Evolutionary conservation across 2,113 vertebrate species (phyloP), one percentile per base, ranked within the genome.

Genomic region (human): DNA sequence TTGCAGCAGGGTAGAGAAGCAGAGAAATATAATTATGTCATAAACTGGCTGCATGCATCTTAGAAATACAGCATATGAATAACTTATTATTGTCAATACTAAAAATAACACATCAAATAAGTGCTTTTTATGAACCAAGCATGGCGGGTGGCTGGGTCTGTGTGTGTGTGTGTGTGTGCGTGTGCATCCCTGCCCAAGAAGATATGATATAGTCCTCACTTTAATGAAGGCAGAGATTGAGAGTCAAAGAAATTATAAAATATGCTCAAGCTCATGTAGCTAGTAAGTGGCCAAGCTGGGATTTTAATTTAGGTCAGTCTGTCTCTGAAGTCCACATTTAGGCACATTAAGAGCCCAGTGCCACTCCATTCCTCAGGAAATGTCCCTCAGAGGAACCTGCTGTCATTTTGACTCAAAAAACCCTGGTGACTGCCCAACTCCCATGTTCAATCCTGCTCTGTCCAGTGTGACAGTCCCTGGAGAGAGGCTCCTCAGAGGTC

Each of bases 301-400:
- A 89, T 91, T 93, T 85, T 87, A 93, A 95, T 96, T 72, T 89
- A 84, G 95, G 92, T 75, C 94, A 81, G 13, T 75, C 72, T 82
- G 35, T 50, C 82, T 91, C 91, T 89, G 12, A 90, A 81, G 48
- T 80, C 75, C 80, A 70, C 57, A 45, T 2, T 30, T 57, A 89
- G 52, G 23, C 43, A 22, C 52, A 10, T 57, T 32, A 27, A 64
- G 50, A 30, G 48, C 17, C 52, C 22, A 2, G 1, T 66, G 59
- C 45, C 45, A 83, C 17, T 22, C 35, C n/a, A 48, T 14, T 68
- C 40, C 57, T 88, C 61, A 50, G 85, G 45, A 90, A 87, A 87
- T 72, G 40, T 61, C 43, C 43, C 61, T 57, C 38, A 45, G 32
- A 72, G 82, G 43, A 93, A 72, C 7, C 20, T 76, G 30, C 9